Conservation (phyloP, 2,888 invertebrate species). For the Petrophora chlorosata region DNA sequence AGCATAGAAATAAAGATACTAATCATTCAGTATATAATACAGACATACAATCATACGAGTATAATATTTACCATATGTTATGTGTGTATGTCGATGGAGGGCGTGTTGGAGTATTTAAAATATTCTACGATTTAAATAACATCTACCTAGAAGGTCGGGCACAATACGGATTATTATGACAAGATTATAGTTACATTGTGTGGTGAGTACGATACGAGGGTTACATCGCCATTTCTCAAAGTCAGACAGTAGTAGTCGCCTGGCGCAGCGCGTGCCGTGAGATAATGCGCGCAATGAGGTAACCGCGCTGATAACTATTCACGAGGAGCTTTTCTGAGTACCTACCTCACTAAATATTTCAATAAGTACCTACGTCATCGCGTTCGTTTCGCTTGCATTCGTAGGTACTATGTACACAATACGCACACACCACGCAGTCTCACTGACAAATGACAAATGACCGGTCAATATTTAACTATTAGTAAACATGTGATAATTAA, state of each 20-base stretch:
- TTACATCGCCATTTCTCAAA: conserved; percentile 10
- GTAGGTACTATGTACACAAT: too few relatives aligned
- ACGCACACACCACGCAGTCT: too few relatives aligned
- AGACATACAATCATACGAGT: neutral
- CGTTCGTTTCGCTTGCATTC: too few relatives aligned
- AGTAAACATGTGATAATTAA: conserved; percentile 28
- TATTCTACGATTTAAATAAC: neutral
- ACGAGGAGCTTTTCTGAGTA: too few relatives aligned
- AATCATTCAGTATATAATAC: too few relatives aligned
- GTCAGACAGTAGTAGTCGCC: neutral
- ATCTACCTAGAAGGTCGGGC: neutral
- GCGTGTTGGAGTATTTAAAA: too few relatives aligned
- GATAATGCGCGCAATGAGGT: conserved; percentile 17
- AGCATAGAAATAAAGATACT: too few relatives aligned
- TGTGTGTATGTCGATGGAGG: too few relatives aligned
- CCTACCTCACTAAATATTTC: too few relatives aligned
- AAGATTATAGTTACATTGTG: neutral
- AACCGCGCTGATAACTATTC: conserved; percentile 7
- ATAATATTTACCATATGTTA: too few relatives aligned
- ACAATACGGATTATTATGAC: neutral
- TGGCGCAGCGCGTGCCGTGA: conserved; percentile 8
- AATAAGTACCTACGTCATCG: too few relatives aligned
- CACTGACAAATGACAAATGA: too few relatives aligned
- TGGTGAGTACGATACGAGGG: neutral
- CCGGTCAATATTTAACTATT: neutral